Conservation (phyloP, 2,797 vertebrate genomes). For the Enteromius paludinosus region DNA sequence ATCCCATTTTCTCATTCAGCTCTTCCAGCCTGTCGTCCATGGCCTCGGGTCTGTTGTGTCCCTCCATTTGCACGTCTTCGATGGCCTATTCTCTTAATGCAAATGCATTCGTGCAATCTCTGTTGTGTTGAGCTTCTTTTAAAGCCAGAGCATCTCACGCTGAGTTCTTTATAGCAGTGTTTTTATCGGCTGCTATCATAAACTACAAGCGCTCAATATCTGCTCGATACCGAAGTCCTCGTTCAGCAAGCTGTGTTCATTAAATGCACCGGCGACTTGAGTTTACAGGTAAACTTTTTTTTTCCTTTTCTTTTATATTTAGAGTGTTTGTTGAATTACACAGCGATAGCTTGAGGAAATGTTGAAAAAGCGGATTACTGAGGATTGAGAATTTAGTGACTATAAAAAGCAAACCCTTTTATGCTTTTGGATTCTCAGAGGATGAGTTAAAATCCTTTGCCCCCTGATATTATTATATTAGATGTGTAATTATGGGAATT, state of each 20-base stretch:
- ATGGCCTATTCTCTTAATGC: not conserved
- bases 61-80: not conserved
- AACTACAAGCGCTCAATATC: not conserved
- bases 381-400: constrained; percentile 16
- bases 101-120: not conserved
- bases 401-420: not conserved
- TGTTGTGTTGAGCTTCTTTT: not conserved
- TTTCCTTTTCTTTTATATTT: not conserved
- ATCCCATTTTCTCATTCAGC: not conserved
- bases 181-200: not conserved
- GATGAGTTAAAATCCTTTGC: not conserved
- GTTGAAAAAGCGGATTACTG: not conserved
- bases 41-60: not conserved
- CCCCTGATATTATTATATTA: not conserved
- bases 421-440: not conserved
- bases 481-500: not conserved
- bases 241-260: not conserved
- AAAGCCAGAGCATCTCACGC: not conserved
- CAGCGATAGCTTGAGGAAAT: not conserved
- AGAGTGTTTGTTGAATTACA: constrained; percentile 1
- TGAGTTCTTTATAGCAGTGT: not conserved
- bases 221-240: not conserved
- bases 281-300: not conserved
- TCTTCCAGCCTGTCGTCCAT: not conserved
- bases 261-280: not conserved